These are phyloP conservation scores for Rhynchonycteris naso DNA, from an alignment of 2,797 vertebrate genomes.

Conservation along the genomic window DNA sequence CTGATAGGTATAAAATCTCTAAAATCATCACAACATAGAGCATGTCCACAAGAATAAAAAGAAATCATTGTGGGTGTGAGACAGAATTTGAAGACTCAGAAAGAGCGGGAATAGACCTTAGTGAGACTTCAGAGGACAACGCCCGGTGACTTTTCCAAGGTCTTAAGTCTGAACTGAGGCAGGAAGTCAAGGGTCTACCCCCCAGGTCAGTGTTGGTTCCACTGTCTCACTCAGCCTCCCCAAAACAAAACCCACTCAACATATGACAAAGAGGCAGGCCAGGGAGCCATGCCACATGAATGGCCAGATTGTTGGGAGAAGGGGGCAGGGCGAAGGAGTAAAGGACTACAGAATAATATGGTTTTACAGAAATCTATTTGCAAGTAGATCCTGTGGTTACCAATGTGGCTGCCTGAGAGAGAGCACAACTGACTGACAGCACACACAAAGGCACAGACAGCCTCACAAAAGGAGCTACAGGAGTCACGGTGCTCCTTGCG, in stretches of 20 bases:
- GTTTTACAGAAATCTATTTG: slow-evolving; percentile 73
- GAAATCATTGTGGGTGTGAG: neutral
- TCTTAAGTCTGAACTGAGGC: neutral
- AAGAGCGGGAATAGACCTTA: neutral
- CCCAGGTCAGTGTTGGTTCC: neutral
- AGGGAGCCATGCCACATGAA: slow-evolving; percentile 12
- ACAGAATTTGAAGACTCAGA: neutral
- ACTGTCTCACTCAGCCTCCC: neutral
- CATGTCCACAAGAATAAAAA: neutral
- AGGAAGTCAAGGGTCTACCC: slow-evolving; percentile 28
- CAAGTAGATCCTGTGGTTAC: slow-evolving; percentile 58
- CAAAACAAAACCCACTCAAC: slow-evolving; percentile 51
- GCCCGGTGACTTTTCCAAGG: slow-evolving; percentile 64
- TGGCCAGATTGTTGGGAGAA: slow-evolving; percentile 60
- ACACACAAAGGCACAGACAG: slow-evolving; percentile 27
- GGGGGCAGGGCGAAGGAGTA: neutral
- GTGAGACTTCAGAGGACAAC: slow-evolving; percentile 29
- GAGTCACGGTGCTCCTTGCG: neutral
- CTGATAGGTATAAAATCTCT: slow-evolving; percentile 40
- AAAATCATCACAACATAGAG: neutral
- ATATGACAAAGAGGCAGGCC: slow-evolving; percentile 1
- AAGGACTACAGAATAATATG: slow-evolving; percentile 34
- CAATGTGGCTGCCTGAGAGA: slow-evolving; percentile 29
- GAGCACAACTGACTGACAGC: slow-evolving; percentile 33
- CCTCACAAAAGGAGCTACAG: slow-evolving; percentile 55